A percentile compares a stretch with the other conserved stretches of the same genome.
These are phyloP conservation scores for Lasioglossum morio DNA, from an alignment of 2,888 invertebrate species.

Conservation along the genomic window DNA sequence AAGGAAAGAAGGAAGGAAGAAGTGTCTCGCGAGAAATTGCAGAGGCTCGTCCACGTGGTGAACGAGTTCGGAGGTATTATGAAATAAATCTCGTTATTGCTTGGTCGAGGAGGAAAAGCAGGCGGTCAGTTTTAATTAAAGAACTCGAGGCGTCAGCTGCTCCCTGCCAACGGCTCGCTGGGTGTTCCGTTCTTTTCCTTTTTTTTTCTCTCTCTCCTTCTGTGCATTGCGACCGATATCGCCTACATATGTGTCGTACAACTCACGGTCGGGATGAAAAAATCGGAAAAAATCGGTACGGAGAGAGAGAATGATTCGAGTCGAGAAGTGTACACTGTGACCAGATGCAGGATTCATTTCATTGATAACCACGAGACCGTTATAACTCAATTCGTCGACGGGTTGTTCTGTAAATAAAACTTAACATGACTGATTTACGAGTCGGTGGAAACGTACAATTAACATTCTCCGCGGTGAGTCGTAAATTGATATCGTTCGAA, in stretches of 20 bases:
- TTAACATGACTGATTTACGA: not conserved
- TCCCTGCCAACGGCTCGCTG: conserved; percentile 76
- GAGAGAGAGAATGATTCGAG: conserved; percentile 31
- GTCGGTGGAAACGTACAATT: conserved; percentile 11
- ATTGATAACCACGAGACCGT: conserved; percentile 22
- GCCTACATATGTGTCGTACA: conserved; percentile 69
- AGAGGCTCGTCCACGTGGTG: conserved; percentile 68
- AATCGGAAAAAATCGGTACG: conserved; percentile 22
- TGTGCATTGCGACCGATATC: conserved; percentile 73
- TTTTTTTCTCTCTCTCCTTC: conserved; percentile 30
- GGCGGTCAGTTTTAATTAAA: conserved; percentile 83
- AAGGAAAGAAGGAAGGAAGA: conserved; percentile 36
- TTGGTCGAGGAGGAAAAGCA: conserved; percentile 77
- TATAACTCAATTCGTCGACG: not conserved
- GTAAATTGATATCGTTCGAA: conserved; percentile 9
- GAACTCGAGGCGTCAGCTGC: conserved; percentile 83
- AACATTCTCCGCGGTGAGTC: not conserved
- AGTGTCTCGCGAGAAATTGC: conserved; percentile 71
- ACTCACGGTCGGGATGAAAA: conserved; percentile 48
- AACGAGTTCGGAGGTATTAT: conserved; percentile 77
- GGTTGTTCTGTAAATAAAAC: conserved; percentile 23
- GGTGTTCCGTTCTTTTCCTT: conserved; percentile 63
- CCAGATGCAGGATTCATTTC: conserved; percentile 7
- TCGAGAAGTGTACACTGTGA: not conserved
- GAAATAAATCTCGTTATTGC: conserved; percentile 83